These are phyloP conservation scores for Chrysina gloriosa DNA, from an alignment of 2,888 invertebrate species.

Conservation along the genomic window DNA sequence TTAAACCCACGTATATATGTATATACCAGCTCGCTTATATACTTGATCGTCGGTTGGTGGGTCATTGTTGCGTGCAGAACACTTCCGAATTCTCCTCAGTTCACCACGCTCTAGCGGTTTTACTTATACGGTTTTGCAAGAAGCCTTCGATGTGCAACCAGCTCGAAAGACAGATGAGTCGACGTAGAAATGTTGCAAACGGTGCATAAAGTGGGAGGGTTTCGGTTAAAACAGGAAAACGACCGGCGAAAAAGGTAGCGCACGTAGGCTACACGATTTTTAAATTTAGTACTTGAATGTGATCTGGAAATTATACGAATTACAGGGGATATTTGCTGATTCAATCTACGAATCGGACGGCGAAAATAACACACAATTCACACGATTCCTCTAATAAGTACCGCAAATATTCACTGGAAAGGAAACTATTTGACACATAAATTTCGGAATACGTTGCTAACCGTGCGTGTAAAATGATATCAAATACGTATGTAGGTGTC, in stretches of 20 bases:
- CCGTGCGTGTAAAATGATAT: too few relatives aligned
- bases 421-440: neutral
- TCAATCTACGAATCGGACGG: neutral
- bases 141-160: slow-evolving; percentile 18
- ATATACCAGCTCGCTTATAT: neutral
- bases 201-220: slow-evolving; percentile 3
- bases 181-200: slow-evolving; percentile 15
- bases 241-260: neutral
- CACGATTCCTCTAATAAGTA: neutral
- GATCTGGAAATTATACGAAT: too few relatives aligned
- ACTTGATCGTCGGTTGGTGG: neutral
- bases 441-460: too few relatives aligned
- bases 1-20: neutral
- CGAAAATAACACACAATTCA: neutral
- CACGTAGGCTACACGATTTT: neutral
- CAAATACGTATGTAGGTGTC: too few relatives aligned
- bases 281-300: too few relatives aligned
- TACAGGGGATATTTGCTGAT: neutral
- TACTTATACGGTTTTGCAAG: slow-evolving; percentile 32
- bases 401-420: slow-evolving; percentile 11
- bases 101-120: slow-evolving; percentile 23
- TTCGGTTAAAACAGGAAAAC: neutral
- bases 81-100: slow-evolving; percentile 30
- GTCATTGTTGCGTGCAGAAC: slow-evolving; percentile 12
- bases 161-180: slow-evolving; percentile 25